Percentiles rank a stretch among this genome's conserved stretches.
Evolutionary conservation across 1,140 invertebrate genomes (phyloP).

Genomic region (Dendroctonus valens): DNA sequence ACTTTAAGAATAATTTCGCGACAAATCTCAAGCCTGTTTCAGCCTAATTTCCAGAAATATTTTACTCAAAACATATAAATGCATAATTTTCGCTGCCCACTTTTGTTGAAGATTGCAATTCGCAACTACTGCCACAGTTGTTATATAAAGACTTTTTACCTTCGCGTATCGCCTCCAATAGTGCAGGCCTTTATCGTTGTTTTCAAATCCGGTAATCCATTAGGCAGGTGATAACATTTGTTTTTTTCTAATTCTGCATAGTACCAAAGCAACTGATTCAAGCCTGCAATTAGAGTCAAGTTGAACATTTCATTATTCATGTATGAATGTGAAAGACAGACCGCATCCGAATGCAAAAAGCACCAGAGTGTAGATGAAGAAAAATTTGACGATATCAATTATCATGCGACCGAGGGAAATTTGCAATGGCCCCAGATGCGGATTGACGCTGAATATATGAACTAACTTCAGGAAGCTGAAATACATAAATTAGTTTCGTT

Average conservation of each 20-base stretch:
- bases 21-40: neutral
- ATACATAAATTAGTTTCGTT: slow-evolving; percentile 22
- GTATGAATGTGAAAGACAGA: slow-evolving; percentile 41
- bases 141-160: slow-evolving; percentile 46
- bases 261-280: slow-evolving; percentile 89
- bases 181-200: slow-evolving; percentile 69
- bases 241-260: slow-evolving; percentile 78
- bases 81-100: no score
- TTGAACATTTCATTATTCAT: slow-evolving; percentile 6
- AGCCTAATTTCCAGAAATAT: no score
- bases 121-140: neutral
- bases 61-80: no score
- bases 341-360: slow-evolving; percentile 83
- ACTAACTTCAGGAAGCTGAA: slow-evolving; percentile 80
- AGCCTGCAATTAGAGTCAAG: slow-evolving; percentile 46
- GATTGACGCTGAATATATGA: slow-evolving; percentile 89
- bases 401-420: slow-evolving; percentile 85
- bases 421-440: slow-evolving; percentile 83
- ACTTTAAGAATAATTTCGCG: neutral
- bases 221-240: slow-evolving; percentile 68
- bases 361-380: slow-evolving; percentile 81
- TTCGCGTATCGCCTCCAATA: slow-evolving; percentile 73
- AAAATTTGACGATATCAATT: slow-evolving; percentile 85
- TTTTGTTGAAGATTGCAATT: no score
- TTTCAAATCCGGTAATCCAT: slow-evolving; percentile 62